Base-by-base conservation (phyloP, 1,140 invertebrate species). In the Microplitis demolitor region DNA sequence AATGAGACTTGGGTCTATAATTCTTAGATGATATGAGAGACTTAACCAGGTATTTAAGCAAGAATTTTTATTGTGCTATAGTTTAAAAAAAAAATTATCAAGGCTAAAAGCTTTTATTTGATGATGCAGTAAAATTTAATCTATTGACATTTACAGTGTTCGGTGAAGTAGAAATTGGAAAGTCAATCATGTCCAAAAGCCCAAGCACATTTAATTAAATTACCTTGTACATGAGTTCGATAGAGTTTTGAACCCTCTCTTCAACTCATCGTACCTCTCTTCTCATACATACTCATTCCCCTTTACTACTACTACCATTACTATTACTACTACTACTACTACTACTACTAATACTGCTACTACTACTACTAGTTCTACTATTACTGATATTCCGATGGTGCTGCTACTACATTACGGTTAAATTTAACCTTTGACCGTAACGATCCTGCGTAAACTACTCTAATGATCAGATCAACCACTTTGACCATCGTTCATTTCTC, bases 381-480 rank as follows among this genome's bases (percentile, higher is more conserved):
- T 45, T 45, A 45, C 39, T 45, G 39, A 45, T 45, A 45, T 45
- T 45, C 6, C 39, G 39, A 45, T 45, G 39, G 39, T 11, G 39
- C 39, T 45, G 5, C 39, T 45, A 45, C 39, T 45, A 45, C 37
- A 39, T 11, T 45, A 45, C 11, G 53, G 9, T 16, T 50, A 71
- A 71, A 71, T 71, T 71, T 64, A 63, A 61, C 69, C 69, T 71
- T 71, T 71, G 69, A 71, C 61, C 69, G 45, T 71, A 71, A 71
- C 61, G 69, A 71, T 62, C 56, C 37, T 51, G 61, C 45, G 61
- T 64, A 71, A 71, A 71, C 69, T 71, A 54, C 69, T 64, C 35
- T 71, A 71, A 71, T 71, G 45, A 71, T 71, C 24, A 24, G 24
- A 64, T 71, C 61, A 31, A 71, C 33, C 60, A 51, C 69, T 71